Base-by-base conservation (phyloP, 1,140 invertebrate species). In the Penaeus chinensis region DNA sequence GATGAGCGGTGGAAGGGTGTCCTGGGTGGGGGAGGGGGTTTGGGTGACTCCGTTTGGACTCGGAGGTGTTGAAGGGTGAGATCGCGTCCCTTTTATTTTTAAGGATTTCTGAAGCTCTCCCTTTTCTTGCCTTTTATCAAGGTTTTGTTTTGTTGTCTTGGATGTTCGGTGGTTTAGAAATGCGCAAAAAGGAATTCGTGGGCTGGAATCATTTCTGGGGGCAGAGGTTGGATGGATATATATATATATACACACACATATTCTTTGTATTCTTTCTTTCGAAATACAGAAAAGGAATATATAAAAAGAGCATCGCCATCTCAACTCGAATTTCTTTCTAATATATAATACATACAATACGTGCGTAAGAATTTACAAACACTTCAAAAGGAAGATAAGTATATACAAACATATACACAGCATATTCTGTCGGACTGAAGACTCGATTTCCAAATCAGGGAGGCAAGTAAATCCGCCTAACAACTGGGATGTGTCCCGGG, bases 381-480 rank as follows among this genome's bases (percentile, higher is more conserved):
- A n/a, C 18, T 20, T 37, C 16, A 20, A n/a, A 42, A 47, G 18
- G 66, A 65, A 66, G 19, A 19, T 42, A 62, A 27, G 24, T 63
- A 82, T 65, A 65, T 42, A 82, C 32, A 71, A 71, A 71, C 65
- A 85, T 47, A 79, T 32, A 85, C 74, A 61, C 54, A 47, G 47
- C 42, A 69, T 65, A 47, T 61, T 81, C 63, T 27, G 22, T 24
- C 8, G 54, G 54, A 54, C 54, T 54, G 81, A 77, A 71, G 71
- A 82, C 80, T 87, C 69, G 63, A 84, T 88, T 84, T 81, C n/a
- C 74, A 81, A 80, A 88, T 84, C 87, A 84, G 76, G 65, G 76
- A 79, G 82, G 87, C 82, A 88, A 88, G 76, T 88, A 84, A 80
- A 88, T 84, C 82, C 63, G 27, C 84, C 47, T 88, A 88, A 84